A percentile compares a stretch with the other conserved stretches of the same genome.
These are phyloP conservation scores for Enteromius paludinosus DNA, from an alignment of 2,797 vertebrate genomes.

Conservation along the genomic window DNA sequence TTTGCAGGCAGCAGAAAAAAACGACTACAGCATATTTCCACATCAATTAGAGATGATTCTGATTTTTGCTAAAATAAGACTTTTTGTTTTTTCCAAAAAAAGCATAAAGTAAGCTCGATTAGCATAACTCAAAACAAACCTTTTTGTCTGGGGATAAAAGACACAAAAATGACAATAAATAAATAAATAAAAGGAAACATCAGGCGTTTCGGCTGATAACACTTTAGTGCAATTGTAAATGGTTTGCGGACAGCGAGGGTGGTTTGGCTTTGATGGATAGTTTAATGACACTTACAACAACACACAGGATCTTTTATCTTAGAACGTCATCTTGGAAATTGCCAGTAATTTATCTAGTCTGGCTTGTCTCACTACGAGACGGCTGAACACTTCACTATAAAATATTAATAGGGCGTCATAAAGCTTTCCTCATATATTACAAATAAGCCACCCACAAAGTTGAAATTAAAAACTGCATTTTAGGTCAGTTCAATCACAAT, in stretches of 20 bases:
- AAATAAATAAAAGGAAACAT: constrained; percentile 14
- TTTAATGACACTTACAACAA: constrained; percentile 60
- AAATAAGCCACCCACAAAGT: constrained; percentile 42
- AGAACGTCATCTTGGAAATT: constrained; percentile 58
- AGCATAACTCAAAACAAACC: background rate
- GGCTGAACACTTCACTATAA: constrained; percentile 59
- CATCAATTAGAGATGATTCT: background rate
- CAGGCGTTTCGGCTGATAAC: constrained; percentile 19
- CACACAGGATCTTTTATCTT: constrained; percentile 58
- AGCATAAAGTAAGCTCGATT: background rate
- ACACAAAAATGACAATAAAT: constrained; percentile 9
- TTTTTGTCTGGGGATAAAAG: background rate
- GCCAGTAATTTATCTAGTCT: constrained; percentile 57
- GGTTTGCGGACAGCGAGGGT: constrained; percentile 40
- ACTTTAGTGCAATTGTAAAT: constrained; percentile 25
- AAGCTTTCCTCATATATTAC: constrained; percentile 56
- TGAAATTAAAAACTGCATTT: constrained; percentile 40
- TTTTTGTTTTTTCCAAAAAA: background rate
- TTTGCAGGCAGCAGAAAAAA: constrained; percentile 32
- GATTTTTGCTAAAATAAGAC: background rate
- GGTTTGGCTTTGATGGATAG: constrained; percentile 50
- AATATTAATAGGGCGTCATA: constrained; percentile 62
- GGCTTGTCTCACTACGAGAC: constrained; percentile 42
- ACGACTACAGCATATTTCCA: background rate
- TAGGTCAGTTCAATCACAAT: constrained; percentile 15